Evolutionary conservation across 30 jellyfish, hydroid and myxozoan genomes (phyloP).

Genomic region (Calvadosia cruxmelitensis): DNA sequence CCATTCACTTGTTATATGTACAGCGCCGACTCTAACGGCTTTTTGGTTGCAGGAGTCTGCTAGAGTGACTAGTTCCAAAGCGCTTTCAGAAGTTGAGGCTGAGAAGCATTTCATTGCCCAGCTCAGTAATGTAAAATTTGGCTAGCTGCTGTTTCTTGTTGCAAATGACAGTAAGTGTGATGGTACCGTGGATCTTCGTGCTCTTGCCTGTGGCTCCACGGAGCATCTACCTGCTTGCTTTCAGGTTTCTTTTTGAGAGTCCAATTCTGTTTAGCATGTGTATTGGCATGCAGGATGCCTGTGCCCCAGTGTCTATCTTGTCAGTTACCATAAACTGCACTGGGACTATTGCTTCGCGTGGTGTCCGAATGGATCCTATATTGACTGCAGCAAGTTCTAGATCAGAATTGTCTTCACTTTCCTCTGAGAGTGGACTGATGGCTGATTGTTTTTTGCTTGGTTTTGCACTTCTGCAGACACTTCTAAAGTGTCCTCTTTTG

Average conservation of each 20-base stretch:
- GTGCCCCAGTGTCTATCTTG: slow-evolving; percentile 8
- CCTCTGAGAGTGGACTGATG: no score
- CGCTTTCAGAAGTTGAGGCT: slow-evolving; percentile 8
- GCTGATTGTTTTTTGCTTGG: no score
- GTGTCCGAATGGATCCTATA: no score
- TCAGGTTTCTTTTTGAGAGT: not conserved
- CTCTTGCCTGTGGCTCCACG: slow-evolving; percentile 9
- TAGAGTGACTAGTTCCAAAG: slow-evolving; percentile 6
- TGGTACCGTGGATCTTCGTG: slow-evolving; percentile 3
- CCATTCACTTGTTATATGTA: slow-evolving; percentile 11
- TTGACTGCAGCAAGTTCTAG: no score
- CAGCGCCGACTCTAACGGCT: slow-evolving; percentile 7
- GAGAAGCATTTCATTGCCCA: slow-evolving; percentile 12
- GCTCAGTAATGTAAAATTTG: slow-evolving; percentile 6
- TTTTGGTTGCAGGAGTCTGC: slow-evolving; percentile 4
- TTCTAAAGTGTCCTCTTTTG: no score
- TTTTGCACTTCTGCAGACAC: no score
- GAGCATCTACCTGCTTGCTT: slow-evolving; percentile 4
- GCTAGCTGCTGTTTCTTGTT: slow-evolving; percentile 7
- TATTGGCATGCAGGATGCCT: slow-evolving; percentile 13
- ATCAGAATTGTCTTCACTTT: no score
- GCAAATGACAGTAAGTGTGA: slow-evolving; percentile 6
- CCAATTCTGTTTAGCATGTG: not conserved
- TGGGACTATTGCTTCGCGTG: no score
- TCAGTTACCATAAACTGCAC: no score